Evolutionary conservation across 2,888 invertebrate genomes (phyloP).

Genomic region (Eremobia ochroleuca): DNA sequence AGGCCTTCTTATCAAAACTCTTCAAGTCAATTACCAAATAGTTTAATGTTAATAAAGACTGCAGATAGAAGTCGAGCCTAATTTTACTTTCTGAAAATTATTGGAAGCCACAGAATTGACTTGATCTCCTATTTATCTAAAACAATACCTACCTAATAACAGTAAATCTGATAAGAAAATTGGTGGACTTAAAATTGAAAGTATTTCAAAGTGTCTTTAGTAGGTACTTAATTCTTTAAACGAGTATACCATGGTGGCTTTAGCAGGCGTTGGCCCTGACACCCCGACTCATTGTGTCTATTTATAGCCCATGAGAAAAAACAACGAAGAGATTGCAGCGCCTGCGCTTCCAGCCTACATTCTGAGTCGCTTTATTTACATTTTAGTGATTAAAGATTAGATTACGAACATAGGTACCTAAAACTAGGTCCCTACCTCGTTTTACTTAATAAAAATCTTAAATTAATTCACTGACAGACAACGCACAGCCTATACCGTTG

Average conservation of each 20-base stretch:
- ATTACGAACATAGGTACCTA: slow-evolving; percentile 28
- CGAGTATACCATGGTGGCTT: slow-evolving; percentile 25
- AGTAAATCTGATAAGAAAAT: not conserved
- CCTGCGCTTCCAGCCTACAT: slow-evolving; percentile 29
- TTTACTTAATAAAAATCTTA: not conserved
- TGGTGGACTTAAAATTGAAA: not conserved
- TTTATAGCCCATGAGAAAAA: slow-evolving; percentile 66
- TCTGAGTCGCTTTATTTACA: slow-evolving; percentile 21
- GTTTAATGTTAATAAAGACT: not conserved
- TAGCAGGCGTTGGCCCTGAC: slow-evolving; percentile 63
- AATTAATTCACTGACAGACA: not conserved
- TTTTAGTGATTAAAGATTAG: slow-evolving; percentile 32
- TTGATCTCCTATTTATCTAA: not conserved
- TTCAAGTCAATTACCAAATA: not conserved
- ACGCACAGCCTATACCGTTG: not conserved
- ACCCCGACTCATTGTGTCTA: slow-evolving; percentile 61
- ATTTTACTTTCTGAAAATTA: not conserved
- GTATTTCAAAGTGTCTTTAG: not conserved
- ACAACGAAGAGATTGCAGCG: slow-evolving; percentile 46
- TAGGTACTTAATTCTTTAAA: slow-evolving; percentile 3
- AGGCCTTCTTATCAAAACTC: not conserved
- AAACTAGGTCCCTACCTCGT: not conserved
- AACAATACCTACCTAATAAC: not conserved
- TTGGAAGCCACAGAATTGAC: not conserved
- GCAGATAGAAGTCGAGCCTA: not conserved